Conservation (phyloP, 2,888 invertebrate species). For the Cosmopolites sordidus region DNA sequence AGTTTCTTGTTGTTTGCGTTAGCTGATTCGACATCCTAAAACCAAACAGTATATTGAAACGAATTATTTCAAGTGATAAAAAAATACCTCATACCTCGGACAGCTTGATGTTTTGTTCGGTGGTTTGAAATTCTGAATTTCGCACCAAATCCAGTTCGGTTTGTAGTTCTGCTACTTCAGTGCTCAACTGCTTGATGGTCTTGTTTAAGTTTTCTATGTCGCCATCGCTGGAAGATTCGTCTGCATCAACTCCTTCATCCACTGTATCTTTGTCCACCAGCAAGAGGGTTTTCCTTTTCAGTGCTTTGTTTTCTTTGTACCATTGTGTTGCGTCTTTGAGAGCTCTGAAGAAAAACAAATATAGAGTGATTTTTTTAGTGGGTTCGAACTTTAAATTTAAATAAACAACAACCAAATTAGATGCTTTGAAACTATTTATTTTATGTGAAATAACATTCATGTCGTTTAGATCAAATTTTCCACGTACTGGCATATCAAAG, state of each 20-base stretch:
- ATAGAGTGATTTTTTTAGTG: too few species aligned
- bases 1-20: conserved; percentile 49
- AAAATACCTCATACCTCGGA: conserved; percentile 52
- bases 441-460: too few species aligned
- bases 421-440: too few species aligned
- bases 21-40: conserved; percentile 54
- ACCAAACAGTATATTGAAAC: not conserved
- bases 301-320: conserved; percentile 71
- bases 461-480: too few species aligned
- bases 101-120: conserved; percentile 58
- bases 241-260: conserved; percentile 51
- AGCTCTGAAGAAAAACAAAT: conserved; percentile 53
- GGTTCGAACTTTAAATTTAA: too few species aligned
- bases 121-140: conserved; percentile 67
- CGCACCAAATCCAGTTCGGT: conserved; percentile 61
- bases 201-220: conserved; percentile 67
- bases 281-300: conserved; percentile 65
- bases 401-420: too few species aligned
- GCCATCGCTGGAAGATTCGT: conserved; percentile 54
- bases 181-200: conserved; percentile 61
- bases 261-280: conserved; percentile 57
- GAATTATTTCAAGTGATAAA: not conserved
- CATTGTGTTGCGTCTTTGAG: conserved; percentile 68
- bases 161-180: conserved; percentile 62
- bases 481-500: too few species aligned